Percentiles rank a stretch among this genome's conserved stretches.
These are phyloP conservation scores for Albula glossodonta DNA, from an alignment of 2,113 vertebrate genomes.

Conservation along the genomic window DNA sequence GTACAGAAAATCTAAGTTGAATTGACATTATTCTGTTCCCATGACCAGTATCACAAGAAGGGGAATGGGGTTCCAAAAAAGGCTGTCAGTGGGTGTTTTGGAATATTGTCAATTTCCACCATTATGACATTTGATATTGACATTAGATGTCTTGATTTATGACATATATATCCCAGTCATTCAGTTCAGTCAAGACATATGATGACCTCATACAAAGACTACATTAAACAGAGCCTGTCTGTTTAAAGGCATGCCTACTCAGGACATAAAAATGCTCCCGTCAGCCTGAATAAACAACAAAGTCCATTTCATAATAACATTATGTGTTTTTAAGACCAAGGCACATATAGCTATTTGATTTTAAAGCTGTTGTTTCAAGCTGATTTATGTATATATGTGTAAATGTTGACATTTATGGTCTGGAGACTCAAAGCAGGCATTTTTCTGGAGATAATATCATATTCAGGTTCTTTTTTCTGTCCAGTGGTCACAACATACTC, in stretches of 20 bases:
- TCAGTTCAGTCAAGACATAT: not conserved
- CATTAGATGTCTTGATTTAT: not conserved
- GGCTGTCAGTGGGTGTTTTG: not conserved
- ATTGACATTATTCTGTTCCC: not conserved
- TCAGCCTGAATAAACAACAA: not conserved
- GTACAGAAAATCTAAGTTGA: not conserved
- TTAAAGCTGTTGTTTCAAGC: not conserved
- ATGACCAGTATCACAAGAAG: not conserved
- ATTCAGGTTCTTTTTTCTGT: not conserved
- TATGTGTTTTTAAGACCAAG: not conserved
- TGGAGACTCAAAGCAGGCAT: not conserved
- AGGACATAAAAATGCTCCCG: not conserved
- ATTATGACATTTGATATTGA: not conserved
- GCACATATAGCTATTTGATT: not conserved
- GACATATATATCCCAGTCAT: not conserved
- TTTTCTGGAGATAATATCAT: not conserved
- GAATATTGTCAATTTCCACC: not conserved
- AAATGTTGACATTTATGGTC: not conserved
- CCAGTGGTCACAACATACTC: not conserved
- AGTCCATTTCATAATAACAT: not conserved
- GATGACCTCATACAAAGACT: not conserved
- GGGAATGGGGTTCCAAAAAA: not conserved
- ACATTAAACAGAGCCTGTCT: slow-evolving; percentile 10
- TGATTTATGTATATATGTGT: not conserved
- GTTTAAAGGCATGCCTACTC: not conserved